Evolutionary conservation across 1,140 invertebrate genomes (phyloP).

Genomic region (Drosophila auraria): DNA sequence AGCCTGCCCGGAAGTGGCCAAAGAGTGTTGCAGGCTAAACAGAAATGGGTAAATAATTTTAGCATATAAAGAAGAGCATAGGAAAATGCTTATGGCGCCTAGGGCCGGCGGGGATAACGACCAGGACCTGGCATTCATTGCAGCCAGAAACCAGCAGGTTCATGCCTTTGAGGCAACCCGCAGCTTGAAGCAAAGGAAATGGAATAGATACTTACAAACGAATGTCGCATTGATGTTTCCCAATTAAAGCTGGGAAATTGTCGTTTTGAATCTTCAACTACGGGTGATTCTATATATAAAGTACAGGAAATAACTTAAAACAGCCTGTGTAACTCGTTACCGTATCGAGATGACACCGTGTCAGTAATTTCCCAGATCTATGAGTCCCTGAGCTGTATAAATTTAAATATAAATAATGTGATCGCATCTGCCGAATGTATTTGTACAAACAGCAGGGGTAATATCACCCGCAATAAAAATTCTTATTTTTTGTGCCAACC

Average conservation of each 20-base stretch:
- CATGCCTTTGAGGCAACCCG: conserved; percentile 27
- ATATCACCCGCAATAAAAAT: conserved; percentile 39
- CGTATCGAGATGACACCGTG: too few species aligned
- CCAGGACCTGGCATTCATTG: conserved; percentile 19
- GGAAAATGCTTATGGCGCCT: conserved; percentile 34
- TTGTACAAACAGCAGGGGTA: conserved; percentile 21
- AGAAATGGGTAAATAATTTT: conserved; percentile 40
- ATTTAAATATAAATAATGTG: conserved; percentile 22
- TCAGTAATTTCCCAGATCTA: neutral
- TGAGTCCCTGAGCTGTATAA: neutral
- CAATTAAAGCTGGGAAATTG: neutral
- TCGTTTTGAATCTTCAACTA: neutral
- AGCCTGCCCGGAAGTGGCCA: conserved; percentile 12
- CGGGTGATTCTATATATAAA: neutral
- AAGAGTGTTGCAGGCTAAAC: conserved; percentile 30
- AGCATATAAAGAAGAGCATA: conserved; percentile 39
- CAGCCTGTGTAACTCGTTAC: too few species aligned
- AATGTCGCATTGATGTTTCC: conserved; percentile 9
- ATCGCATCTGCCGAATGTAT: conserved; percentile 24
- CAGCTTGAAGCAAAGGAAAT: conserved; percentile 5
- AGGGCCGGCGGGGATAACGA: conserved; percentile 9
- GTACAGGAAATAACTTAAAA: neutral
- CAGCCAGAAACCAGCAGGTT: conserved; percentile 28
- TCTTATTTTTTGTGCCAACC: conserved; percentile 5
- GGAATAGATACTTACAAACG: conserved; percentile 6